phyloP scores from a whole-genome alignment of 1,140 invertebrate species.

The Centruroides sculpturatus region DNA sequence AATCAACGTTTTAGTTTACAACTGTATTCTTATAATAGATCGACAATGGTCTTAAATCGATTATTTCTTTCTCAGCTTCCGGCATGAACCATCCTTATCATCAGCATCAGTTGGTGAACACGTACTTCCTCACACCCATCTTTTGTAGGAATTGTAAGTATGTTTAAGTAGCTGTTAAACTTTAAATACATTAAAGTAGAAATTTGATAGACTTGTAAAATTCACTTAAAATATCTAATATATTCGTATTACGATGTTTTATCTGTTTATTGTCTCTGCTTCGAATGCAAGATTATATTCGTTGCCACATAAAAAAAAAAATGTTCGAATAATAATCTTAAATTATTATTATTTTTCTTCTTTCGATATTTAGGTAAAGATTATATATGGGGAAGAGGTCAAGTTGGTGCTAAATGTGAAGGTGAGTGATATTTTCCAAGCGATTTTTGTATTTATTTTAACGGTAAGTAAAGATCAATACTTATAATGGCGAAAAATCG shows the following conservation, averaged over 20 bases:
- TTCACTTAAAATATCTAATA: too few species aligned
- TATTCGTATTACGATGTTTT: too few species aligned
- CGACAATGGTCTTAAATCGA: neutral
- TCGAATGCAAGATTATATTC: too few species aligned
- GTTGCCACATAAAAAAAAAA: too few species aligned
- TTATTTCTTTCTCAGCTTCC: neutral
- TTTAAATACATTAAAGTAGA: too few species aligned
- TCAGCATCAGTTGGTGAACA: constrained; percentile 16
- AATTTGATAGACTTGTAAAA: too few species aligned
- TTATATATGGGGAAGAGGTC: constrained; percentile 45
- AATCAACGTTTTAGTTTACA: too few species aligned
- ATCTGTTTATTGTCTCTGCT: too few species aligned
- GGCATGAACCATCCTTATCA: constrained; percentile 6
- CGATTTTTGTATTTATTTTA: too few species aligned
- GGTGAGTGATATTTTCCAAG: constrained; percentile 25
- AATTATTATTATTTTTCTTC: constrained; percentile 9
- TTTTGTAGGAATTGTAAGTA: constrained; percentile 22
- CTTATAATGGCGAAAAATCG: too few species aligned
- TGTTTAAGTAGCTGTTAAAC: neutral
- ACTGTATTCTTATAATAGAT: too few species aligned
- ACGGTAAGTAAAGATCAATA: too few species aligned
- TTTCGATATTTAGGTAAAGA: constrained; percentile 38
- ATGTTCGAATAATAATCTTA: neutral
- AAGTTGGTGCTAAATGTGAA: constrained; percentile 37
- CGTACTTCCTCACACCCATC: constrained; percentile 18